Base-by-base conservation (phyloP, 2,888 invertebrate species). In the Drosophila anomalata region DNA sequence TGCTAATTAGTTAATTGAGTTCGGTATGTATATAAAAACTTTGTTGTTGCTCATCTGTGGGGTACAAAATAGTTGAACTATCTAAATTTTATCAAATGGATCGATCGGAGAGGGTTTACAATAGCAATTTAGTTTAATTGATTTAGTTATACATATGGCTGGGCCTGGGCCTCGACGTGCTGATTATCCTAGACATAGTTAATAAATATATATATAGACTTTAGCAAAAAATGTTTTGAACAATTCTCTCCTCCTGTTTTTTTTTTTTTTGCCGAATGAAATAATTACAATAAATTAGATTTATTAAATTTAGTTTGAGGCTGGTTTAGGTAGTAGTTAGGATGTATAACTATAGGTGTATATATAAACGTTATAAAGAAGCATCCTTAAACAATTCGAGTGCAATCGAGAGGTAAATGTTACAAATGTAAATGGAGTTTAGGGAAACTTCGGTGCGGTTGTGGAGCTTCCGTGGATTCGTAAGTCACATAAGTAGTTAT, bases 401-500 rank as follows among this genome's bases (percentile, higher is more conserved):
- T 76, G 76, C 87, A 79, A 82, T 83, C 60, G 60, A 62, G n/a
- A 14, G 22, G 58, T 41, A 50, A 74, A 55, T 77, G 8, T 42
- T 42, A 20, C 9, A 42, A 42, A 42, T 60, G 29, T 76, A 77
- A 77, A 61, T 79, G 42, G 58, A 47, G 57, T 57, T 46, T 24
- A 14, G 20, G 52, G 65, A 47, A 41, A 53, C 26, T 53, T 65
- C n/a, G 20, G 57, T 57, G 57, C 56, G 47, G 33, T 22, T 20
- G 17, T 39, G 70, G 62, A 57, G 53, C 55, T 52, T 71, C 62
- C 76, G 61, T 73, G 76, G 82, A 68, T 68, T 85, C 20, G 41
- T 42, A 87, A 84, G 84, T 87, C 87, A 84, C 87, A 82, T 82
- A 87, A 70, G 61, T 62, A 70, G 61, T 60, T 65, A 86, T 86